Conservation (phyloP, 2,888 invertebrate species). For the Liodrosophila aerea region DNA sequence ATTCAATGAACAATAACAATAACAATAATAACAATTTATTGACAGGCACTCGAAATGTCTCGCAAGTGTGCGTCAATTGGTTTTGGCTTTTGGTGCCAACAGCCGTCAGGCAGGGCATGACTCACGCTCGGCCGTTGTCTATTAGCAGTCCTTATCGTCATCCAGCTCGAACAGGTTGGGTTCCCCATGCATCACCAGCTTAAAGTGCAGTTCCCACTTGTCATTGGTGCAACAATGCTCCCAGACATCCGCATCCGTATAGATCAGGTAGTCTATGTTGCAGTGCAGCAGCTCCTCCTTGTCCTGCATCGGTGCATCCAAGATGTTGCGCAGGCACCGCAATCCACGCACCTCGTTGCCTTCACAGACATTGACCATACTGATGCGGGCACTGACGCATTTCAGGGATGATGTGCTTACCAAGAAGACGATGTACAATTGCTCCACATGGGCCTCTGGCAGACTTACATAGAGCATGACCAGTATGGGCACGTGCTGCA, state of each 20-base stretch:
- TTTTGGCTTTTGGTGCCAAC: conserved; percentile 29
- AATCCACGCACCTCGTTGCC: conserved; percentile 35
- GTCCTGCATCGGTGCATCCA: conserved; percentile 42
- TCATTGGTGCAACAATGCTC: conserved; percentile 18
- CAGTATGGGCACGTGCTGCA: conserved; percentile 53
- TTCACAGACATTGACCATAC: conserved; percentile 17
- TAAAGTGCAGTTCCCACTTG: conserved; percentile 26
- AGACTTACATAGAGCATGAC: conserved; percentile 54
- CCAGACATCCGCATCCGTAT: conserved; percentile 36
- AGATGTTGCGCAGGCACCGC: conserved; percentile 49
- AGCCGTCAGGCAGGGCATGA: conserved; percentile 30
- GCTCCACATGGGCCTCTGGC: conserved; percentile 11
- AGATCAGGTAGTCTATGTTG: conserved; percentile 51
- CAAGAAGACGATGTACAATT: conserved; percentile 46
- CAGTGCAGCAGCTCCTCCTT: conserved; percentile 40
- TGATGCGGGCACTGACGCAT: conserved; percentile 40
- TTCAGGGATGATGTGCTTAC: conserved; percentile 36
- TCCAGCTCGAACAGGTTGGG: conserved; percentile 38
- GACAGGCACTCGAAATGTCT: conserved; percentile 62
- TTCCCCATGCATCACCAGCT: conserved; percentile 43
- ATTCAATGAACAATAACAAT: conserved; percentile 32
- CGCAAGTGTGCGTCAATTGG: conserved; percentile 62
- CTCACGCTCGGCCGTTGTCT: not conserved
- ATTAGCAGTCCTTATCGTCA: not conserved
- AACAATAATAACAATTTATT: conserved; percentile 46